Evolutionary conservation across 2,888 invertebrate species (phyloP).

Genomic region (Graphium colonna): DNA sequence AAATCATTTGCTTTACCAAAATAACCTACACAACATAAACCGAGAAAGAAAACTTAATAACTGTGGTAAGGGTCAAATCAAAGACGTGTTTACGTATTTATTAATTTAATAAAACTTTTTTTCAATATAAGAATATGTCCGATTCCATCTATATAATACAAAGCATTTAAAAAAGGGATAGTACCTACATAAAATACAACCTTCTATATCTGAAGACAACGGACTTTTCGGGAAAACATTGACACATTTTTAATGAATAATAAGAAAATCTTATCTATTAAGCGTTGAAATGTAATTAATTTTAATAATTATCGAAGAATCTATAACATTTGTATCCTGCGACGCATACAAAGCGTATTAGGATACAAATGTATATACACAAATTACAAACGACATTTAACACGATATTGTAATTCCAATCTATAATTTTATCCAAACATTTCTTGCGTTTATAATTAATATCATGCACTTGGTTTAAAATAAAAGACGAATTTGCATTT

Average conservation of each 20-base stretch:
- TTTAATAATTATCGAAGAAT: neutral
- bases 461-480: too few relatives aligned
- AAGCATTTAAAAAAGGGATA: conserved; percentile 74
- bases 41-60: too few relatives aligned
- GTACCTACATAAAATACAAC: conserved; percentile 75
- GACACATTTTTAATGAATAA: conserved; percentile 7
- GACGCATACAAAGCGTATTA: neutral
- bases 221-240: conserved; percentile 27
- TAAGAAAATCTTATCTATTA: neutral
- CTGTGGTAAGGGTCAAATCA: conserved; percentile 32
- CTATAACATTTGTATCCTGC: neutral
- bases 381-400: neutral
- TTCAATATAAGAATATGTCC: conserved; percentile 79
- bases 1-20: too few relatives aligned
- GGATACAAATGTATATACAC: neutral
- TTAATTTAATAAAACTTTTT: conserved; percentile 75
- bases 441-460: too few relatives aligned
- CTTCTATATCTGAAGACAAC: conserved; percentile 51
- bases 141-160: conserved; percentile 78
- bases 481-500: too few relatives aligned
- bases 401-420: too few relatives aligned
- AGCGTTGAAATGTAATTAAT: neutral
- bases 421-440: too few relatives aligned
- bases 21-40: too few relatives aligned
- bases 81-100: conserved; percentile 45